Percentiles rank a stretch among this genome's conserved stretches.
Evolutionary conservation across 1,140 invertebrate species (phyloP).

Genomic region (Bombus pyrosoma): DNA sequence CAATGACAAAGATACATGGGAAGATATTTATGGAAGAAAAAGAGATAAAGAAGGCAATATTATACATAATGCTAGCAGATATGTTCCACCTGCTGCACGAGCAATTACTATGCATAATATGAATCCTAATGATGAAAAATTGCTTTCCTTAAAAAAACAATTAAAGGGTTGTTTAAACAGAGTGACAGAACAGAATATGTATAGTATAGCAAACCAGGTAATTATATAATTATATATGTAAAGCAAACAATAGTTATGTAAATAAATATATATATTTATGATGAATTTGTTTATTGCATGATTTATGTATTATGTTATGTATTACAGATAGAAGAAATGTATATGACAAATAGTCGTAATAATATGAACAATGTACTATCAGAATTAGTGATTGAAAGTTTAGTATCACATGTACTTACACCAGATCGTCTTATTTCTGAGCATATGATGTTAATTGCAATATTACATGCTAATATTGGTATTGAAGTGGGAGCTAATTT

Average conservation of each 20-base stretch:
- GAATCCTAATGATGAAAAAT: slow-evolving; percentile 83
- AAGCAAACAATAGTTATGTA: not conserved
- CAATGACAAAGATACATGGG: slow-evolving; percentile 84
- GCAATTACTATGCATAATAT: slow-evolving; percentile 54
- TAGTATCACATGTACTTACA: slow-evolving; percentile 85
- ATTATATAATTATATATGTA: slow-evolving; percentile 54
- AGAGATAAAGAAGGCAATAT: slow-evolving; percentile 91
- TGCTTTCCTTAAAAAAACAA: slow-evolving; percentile 88
- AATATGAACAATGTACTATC: slow-evolving; percentile 92
- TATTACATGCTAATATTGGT: slow-evolving; percentile 95
- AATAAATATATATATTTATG: not conserved
- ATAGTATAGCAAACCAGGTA: slow-evolving; percentile 89
- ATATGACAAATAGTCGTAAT: slow-evolving; percentile 89
- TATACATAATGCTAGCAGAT: slow-evolving; percentile 86
- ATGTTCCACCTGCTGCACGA: slow-evolving; percentile 92
- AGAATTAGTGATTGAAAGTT: slow-evolving; percentile 86
- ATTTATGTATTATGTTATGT: slow-evolving; percentile 18
- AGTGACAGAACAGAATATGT: slow-evolving; percentile 93
- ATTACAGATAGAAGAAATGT: slow-evolving; percentile 87
- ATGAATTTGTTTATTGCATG: slow-evolving; percentile 25
- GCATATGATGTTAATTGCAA: slow-evolving; percentile 91
- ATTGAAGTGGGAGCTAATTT: slow-evolving; percentile 94
- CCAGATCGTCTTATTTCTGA: slow-evolving; percentile 93
- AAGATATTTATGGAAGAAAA: slow-evolving; percentile 97
- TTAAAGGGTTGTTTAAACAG: slow-evolving; percentile 95